Conservation (phyloP, 2,797 vertebrate species). For the Melanotaenia parkinsoni region DNA sequence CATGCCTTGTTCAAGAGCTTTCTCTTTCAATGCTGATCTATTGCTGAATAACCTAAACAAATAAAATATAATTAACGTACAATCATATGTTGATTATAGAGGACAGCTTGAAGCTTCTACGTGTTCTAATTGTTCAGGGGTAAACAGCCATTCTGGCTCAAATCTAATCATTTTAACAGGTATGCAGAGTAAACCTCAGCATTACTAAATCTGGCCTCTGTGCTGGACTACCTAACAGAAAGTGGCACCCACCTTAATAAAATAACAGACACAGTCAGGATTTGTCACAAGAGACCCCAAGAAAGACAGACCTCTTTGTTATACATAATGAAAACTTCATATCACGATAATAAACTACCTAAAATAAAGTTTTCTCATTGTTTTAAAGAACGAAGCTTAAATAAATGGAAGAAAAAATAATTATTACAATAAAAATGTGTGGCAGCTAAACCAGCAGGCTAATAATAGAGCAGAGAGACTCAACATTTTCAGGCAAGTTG, state of each 20-base stretch:
- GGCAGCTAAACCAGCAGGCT: conserved; percentile 8
- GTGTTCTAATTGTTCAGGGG: conserved; percentile 49
- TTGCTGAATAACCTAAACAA: conserved; percentile 1
- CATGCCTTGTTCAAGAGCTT: conserved; percentile 20
- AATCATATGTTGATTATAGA: conserved; percentile 9
- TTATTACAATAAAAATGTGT: neutral
- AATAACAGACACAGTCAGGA: conserved; percentile 17
- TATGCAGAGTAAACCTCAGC: conserved; percentile 43
- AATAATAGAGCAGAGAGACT: neutral
- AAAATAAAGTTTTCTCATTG: neutral
- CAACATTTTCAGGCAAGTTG: neutral
- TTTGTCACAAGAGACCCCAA: conserved; percentile 2
- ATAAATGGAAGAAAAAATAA: too few relatives aligned
- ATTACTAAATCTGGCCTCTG: conserved; percentile 24
- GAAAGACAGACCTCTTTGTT: neutral
- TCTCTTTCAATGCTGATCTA: neutral
- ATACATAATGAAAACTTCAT: neutral
- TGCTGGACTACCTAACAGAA: conserved; percentile 30
- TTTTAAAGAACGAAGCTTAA: neutral
- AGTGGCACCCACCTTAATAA: conserved; percentile 41
- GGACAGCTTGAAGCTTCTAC: conserved; percentile 26
- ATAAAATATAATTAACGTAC: neutral
- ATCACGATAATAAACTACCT: neutral
- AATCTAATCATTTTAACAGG: conserved; percentile 34
- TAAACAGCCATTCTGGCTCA: conserved; percentile 42